Base-by-base conservation (phyloP, 2,113 vertebrate genomes). In the Hippoglossus stenolepis region DNA sequence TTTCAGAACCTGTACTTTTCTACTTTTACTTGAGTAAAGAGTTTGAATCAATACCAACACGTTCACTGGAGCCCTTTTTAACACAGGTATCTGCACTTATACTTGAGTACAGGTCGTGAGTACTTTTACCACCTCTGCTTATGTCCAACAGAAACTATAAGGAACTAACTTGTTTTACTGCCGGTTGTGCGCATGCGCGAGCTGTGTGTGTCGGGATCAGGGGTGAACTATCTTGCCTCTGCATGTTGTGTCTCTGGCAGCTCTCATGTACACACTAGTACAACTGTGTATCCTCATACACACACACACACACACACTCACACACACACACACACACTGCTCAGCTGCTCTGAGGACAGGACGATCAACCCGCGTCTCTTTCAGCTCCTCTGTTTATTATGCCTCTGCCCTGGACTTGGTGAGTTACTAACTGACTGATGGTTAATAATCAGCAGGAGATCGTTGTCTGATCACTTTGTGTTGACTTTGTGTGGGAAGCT, bases 211-310 rank as follows among this genome's bases (percentile, higher is more conserved):
- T 1, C 14, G 14, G n/a, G 12, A 15, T 1, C 13, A 6, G 12
- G 5, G 7, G 75, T 15, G 62, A 24, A 72, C 11, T 35, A 73
- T 92, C 88, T 92, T 71, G 84, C 0, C 1, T 1, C n/a, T 12
- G 1, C 1, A 0, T 5, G 13, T 5, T 0, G 21, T 23, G 0
- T 87, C 90, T 91, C 75, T 76, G 88, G 57, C 4, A 66, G 86
- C 78, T 81, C 85, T 80, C 84, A 62, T 69, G 81, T 84, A 83
- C 82, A 73, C 86, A 79, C 72, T 85, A 76, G 79, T 84, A 86
- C 76, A 82, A 86, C 85, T 83, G 84, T 84, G 85, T 35, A 38
- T 71, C 69, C 69, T 68, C 79, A 83, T 87, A 80, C 70, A 79
- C 70, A 82, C 86, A 84, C 77, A 53, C 6, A 38, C 51, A 21